Conservation (phyloP, 2,888 invertebrate species). For the Caenorhabditis macrosperma region DNA sequence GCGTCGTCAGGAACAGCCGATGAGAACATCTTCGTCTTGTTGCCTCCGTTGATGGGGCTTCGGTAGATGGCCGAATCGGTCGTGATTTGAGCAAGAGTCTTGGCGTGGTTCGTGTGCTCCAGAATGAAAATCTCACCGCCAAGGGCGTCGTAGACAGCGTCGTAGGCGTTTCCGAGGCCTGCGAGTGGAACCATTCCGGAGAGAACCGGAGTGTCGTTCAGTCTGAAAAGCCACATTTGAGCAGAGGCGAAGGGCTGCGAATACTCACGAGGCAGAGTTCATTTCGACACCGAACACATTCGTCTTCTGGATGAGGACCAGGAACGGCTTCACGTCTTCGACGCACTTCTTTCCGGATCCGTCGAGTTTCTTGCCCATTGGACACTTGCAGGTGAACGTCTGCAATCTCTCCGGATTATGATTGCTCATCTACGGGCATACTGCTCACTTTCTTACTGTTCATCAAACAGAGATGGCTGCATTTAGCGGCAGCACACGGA, state of each 20-base stretch:
- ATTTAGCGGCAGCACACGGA: slow-evolving; percentile 87
- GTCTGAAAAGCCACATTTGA: slow-evolving; percentile 10
- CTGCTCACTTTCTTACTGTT: slow-evolving; percentile 82
- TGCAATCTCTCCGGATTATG: slow-evolving; percentile 15
- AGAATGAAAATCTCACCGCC: slow-evolving; percentile 83
- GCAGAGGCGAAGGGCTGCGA: background rate
- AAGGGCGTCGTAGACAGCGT: slow-evolving; percentile 93
- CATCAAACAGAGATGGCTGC: slow-evolving; percentile 93
- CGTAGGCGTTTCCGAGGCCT: slow-evolving; percentile 85
- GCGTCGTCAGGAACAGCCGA: slow-evolving; percentile 85
- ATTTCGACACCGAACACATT: slow-evolving; percentile 86
- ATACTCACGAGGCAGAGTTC: slow-evolving; percentile 32
- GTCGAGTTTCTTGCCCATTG: slow-evolving; percentile 85
- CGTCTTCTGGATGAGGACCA: slow-evolving; percentile 92
- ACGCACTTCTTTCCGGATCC: slow-evolving; percentile 77
- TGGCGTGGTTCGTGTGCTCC: slow-evolving; percentile 78
- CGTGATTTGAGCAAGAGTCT: slow-evolving; percentile 74
- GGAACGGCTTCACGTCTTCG: slow-evolving; percentile 89
- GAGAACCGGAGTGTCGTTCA: slow-evolving; percentile 82
- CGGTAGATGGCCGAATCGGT: slow-evolving; percentile 75
- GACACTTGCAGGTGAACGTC: slow-evolving; percentile 90
- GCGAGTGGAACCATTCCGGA: slow-evolving; percentile 81
- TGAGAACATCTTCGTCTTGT: slow-evolving; percentile 66
- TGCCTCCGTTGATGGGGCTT: slow-evolving; percentile 82
- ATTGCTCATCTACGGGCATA: background rate